A percentile compares a stretch with the other conserved stretches of the same genome.
Conservation (phyloP, 2,113 vertebrate species). For the Puma concolor region DNA sequence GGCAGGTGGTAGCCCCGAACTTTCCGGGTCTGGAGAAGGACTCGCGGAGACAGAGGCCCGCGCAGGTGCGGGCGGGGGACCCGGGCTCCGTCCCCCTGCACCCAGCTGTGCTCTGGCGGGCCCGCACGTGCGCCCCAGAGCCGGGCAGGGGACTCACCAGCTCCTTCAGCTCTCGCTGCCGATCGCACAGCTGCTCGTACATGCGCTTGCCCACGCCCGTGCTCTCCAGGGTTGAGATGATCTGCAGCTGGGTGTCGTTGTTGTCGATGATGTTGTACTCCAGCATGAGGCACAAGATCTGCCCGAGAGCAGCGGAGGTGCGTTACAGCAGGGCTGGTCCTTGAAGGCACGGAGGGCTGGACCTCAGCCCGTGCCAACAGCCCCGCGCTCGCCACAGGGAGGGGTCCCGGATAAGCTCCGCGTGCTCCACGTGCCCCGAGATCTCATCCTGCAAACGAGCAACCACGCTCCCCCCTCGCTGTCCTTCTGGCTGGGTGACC, state of each 20-base stretch:
- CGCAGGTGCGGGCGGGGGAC: accelerated
- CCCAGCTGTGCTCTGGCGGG: accelerated
- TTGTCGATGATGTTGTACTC: conserved; percentile 99
- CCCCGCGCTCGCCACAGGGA: accelerated
- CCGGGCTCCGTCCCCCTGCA: not conserved
- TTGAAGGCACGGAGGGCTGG: accelerated
- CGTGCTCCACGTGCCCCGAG: accelerated
- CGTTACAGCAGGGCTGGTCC: not conserved
- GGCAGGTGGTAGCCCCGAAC: accelerated
- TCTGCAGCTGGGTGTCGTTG: conserved; percentile 99
- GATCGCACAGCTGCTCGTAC: conserved; percentile 99
- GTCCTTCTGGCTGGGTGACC: not conserved
- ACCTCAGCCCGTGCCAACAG: accelerated
- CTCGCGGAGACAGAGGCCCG: not conserved
- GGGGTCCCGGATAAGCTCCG: accelerated
- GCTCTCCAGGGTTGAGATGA: conserved; percentile 99
- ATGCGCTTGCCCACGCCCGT: conserved; percentile 96
- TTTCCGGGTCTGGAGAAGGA: not conserved
- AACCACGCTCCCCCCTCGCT: accelerated
- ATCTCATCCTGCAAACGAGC: not conserved
- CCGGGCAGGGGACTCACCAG: conserved; percentile 88
- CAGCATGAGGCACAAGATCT: conserved; percentile 99
- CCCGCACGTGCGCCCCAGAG: too few relatives aligned
- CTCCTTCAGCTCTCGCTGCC: conserved; percentile 98
- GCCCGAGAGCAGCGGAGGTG: not conserved